These are phyloP conservation scores for Drosophila sordidula DNA, from an alignment of 2,888 invertebrate genomes.

Conservation along the genomic window DNA sequence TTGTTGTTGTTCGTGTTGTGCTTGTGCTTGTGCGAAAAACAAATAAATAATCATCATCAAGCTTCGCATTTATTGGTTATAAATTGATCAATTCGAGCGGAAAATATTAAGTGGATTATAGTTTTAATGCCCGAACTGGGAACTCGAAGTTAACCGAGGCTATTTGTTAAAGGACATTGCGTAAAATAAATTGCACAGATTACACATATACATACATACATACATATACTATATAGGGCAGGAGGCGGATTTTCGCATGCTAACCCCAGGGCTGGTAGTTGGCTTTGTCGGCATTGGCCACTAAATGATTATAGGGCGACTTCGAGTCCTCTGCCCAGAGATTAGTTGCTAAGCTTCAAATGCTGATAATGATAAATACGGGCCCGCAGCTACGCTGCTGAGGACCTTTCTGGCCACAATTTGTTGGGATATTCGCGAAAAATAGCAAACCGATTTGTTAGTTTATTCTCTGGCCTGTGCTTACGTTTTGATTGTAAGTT, in stretches of 20 bases:
- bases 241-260: conserved; percentile 2
- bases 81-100: conserved; percentile 76
- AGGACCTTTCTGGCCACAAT: background rate
- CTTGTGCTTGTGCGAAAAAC: conserved; percentile 40
- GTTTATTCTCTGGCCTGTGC: no score
- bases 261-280: conserved; percentile 32
- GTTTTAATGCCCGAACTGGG: conserved; percentile 65
- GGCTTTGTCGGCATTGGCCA: conserved; percentile 28
- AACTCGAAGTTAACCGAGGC: conserved; percentile 19
- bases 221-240: background rate
- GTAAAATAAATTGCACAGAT: conserved; percentile 58
- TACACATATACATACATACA: background rate
- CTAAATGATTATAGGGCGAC: conserved; percentile 48
- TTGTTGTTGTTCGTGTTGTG: conserved; percentile 30
- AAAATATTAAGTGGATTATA: conserved; percentile 80
- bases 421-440: background rate
- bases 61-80: conserved; percentile 80
- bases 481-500: no score
- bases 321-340: conserved; percentile 23
- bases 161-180: conserved; percentile 45
- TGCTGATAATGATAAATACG: conserved; percentile 46
- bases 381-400: background rate
- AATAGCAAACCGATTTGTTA: background rate
- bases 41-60: conserved; percentile 78
- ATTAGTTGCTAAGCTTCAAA: conserved; percentile 39